These are phyloP conservation scores for Ericerus pela DNA, from an alignment of 1,140 invertebrate genomes.

Conservation along the genomic window DNA sequence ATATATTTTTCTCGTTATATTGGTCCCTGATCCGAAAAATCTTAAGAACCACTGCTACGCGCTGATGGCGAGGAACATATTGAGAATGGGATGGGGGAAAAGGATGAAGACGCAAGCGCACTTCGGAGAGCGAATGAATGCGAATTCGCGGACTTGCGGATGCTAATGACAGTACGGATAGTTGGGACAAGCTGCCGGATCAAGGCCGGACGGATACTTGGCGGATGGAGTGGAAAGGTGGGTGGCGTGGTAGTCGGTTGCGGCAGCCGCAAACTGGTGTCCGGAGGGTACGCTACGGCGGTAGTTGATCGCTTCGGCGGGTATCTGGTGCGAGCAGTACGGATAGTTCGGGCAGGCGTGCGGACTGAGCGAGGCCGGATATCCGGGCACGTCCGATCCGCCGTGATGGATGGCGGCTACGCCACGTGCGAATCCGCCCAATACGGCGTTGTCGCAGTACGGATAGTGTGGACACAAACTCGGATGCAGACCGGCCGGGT, in stretches of 20 bases:
- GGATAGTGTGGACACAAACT: slow-evolving; percentile 39
- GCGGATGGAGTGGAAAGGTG: neutral
- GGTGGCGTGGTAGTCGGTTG: too few relatives aligned
- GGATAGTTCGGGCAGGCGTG: slow-evolving; percentile 21
- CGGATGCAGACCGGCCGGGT: slow-evolving; percentile 37
- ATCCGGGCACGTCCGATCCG: slow-evolving; percentile 22
- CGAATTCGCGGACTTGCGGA: neutral
- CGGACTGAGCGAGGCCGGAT: slow-evolving; percentile 17
- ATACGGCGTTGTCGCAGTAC: slow-evolving; percentile 33
- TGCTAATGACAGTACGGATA: slow-evolving; percentile 35
- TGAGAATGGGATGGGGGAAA: too few relatives aligned
- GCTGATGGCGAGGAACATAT: too few relatives aligned
- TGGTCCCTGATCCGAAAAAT: too few relatives aligned
- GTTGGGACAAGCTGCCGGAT: slow-evolving; percentile 38
- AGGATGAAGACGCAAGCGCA: too few relatives aligned
- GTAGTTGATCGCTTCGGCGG: slow-evolving; percentile 11
- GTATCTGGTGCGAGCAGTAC: slow-evolving; percentile 18
- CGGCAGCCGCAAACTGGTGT: slow-evolving; percentile 4
- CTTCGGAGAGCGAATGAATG: too few relatives aligned
- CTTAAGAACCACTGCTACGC: too few relatives aligned
- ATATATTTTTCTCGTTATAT: too few relatives aligned
- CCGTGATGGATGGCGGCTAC: slow-evolving; percentile 26
- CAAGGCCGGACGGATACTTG: slow-evolving; percentile 35
- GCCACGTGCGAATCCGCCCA: slow-evolving; percentile 27
- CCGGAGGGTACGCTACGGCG: neutral